These are phyloP conservation scores for Smittia sp. DNA, from an alignment of 2,888 invertebrate genomes.

Conservation along the genomic window DNA sequence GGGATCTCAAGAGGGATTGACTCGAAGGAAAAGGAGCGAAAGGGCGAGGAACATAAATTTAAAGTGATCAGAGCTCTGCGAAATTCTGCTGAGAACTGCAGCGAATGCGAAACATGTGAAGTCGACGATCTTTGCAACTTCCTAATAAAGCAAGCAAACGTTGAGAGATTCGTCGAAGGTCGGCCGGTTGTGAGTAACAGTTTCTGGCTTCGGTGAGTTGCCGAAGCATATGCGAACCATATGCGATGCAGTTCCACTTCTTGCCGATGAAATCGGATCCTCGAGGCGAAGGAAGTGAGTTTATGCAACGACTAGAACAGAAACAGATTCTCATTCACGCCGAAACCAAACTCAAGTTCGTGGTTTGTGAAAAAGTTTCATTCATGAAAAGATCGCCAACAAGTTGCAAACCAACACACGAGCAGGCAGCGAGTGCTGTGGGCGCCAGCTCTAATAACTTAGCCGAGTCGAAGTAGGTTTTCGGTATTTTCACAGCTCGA, in stretches of 20 bases:
- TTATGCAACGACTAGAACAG: not conserved
- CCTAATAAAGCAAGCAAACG: not conserved
- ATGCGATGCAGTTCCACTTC: conserved; percentile 13
- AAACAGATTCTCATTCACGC: not conserved
- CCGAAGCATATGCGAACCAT: conserved; percentile 34
- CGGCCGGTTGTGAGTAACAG: conserved; percentile 25
- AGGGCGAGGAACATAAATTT: not conserved
- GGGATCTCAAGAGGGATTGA: conserved; percentile 5
- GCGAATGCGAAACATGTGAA: conserved; percentile 33
- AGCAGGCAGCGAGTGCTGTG: not conserved
- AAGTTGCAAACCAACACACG: not conserved
- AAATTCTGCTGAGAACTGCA: not conserved
- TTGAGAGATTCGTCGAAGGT: conserved; percentile 29
- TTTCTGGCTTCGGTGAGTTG: not conserved
- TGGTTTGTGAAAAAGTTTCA: conserved; percentile 14
- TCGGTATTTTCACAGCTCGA: not conserved
- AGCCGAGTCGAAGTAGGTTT: conserved; percentile 4
- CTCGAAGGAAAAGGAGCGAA: not conserved
- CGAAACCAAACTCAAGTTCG: not conserved
- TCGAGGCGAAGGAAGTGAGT: conserved; percentile 2
- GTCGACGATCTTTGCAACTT: conserved; percentile 1
- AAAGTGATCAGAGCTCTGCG: not conserved
- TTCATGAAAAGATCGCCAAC: conserved; percentile 22
- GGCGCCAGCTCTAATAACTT: not conserved
- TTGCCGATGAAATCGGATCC: conserved; percentile 11